These are phyloP conservation scores for Platerodrilus igneus DNA, from an alignment of 2,888 invertebrate genomes.

Conservation along the genomic window DNA sequence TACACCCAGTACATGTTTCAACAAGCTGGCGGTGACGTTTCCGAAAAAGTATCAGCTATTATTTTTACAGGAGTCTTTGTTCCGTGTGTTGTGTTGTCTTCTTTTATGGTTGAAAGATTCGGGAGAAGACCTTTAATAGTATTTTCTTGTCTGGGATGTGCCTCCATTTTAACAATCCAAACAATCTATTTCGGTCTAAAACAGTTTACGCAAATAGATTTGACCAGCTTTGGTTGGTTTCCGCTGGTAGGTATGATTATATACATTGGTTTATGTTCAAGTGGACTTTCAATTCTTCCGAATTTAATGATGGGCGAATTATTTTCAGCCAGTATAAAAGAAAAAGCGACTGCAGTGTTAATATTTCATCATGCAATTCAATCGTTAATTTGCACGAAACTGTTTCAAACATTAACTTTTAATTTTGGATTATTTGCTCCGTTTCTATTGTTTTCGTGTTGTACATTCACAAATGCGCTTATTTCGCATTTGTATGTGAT, in stretches of 20 bases:
- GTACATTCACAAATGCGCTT: constrained; percentile 30
- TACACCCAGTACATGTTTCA: constrained; percentile 40
- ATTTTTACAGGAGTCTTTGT: constrained; percentile 30
- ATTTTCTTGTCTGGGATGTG: constrained; percentile 31
- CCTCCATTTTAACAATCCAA: constrained; percentile 29
- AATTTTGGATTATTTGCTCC: constrained; percentile 37
- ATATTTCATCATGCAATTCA: constrained; percentile 33
- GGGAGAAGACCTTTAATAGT: constrained; percentile 35
- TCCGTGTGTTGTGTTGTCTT: constrained; percentile 20
- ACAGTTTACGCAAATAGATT: constrained; percentile 17
- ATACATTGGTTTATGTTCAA: constrained; percentile 24
- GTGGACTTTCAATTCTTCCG: constrained; percentile 37
- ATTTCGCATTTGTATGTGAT: constrained; percentile 37
- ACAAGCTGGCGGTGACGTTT: constrained; percentile 37
- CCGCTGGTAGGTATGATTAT: constrained; percentile 37
- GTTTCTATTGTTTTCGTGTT: constrained; percentile 36
- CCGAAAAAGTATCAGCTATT: constrained; percentile 36
- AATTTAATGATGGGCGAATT: constrained; percentile 38
- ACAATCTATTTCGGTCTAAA: constrained; percentile 35
- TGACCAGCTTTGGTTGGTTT: constrained; percentile 31
- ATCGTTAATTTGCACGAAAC: constrained; percentile 31
- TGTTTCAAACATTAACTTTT: constrained; percentile 37
- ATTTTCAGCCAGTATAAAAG: constrained; percentile 39
- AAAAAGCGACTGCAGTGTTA: constrained; percentile 33
- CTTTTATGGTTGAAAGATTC: constrained; percentile 33